Evolutionary conservation across 2,797 vertebrate genomes (phyloP), one percentile per base, ranked within the genome.

Genomic region (Melanotaenia nigrans): DNA sequence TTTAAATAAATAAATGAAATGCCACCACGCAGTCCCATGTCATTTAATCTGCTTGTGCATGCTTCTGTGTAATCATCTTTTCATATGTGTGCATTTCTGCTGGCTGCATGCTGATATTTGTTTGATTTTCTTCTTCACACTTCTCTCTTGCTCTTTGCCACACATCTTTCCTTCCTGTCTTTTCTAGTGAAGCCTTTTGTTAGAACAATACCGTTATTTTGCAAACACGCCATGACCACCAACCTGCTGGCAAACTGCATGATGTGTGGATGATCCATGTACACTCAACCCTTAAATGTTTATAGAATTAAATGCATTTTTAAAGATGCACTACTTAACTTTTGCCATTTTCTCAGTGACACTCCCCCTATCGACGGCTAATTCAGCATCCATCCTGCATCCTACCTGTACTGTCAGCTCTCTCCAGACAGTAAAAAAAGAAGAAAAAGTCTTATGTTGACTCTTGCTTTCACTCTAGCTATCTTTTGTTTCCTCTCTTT

Each of bases 151-250:
- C 60, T 68, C 49, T 73, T 38, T 36, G 64, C 77, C 51, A 18
- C 68, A 60, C 68, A 75, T 65, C 76, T 59, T 79, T 73, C 40
- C 68, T 45, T 49, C 32, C 35, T 38, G 36, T 38, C 73, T 76
- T 76, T 83, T 71, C 70, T 71, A 73, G 73, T 55, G 49, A 81
- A 70, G 72, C 58, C 77, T 81, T 90, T 83, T 85, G 72, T 80
- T 66, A 63, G 75, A 45, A 45, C 75, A 72, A 38, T 71, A 65
- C 71, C 78, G 68, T 77, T 79, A 62, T 78, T 84, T 40, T 51
- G 56, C 54, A 38, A 35, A 56, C 61, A 53, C 69, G 68, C 77
- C 42, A 61, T 57, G 65, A 73, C 78, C 89, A 75, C 84, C 78
- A 82, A 81, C 78, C 76, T 77, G 61, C 79, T 61, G 16, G 24